A percentile compares a stretch with the other conserved stretches of the same genome.
Conservation (phyloP, 1,140 invertebrate genomes). For the Linepithema humile region DNA sequence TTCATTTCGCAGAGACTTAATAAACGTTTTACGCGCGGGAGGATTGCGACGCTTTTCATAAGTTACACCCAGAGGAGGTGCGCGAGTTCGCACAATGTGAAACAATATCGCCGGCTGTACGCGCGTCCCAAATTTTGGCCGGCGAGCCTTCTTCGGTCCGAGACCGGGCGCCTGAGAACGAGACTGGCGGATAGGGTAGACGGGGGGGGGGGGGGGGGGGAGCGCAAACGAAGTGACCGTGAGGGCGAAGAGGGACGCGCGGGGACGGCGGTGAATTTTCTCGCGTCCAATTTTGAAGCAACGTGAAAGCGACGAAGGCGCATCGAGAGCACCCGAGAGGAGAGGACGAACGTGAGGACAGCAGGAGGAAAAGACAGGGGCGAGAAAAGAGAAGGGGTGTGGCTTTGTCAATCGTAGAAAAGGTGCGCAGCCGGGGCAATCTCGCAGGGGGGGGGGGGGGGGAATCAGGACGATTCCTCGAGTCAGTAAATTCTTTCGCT, state of each 20-base stretch:
- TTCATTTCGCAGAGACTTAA: slow-evolving; percentile 69
- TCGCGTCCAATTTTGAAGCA: slow-evolving; percentile 74
- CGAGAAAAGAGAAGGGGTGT: slow-evolving; percentile 41
- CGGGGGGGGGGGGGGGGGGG: background rate
- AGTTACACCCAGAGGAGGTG: slow-evolving; percentile 37
- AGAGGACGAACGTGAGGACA: slow-evolving; percentile 2
- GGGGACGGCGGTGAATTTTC: slow-evolving; percentile 58
- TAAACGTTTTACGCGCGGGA: slow-evolving; percentile 68
- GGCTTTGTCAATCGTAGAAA: slow-evolving; percentile 73
- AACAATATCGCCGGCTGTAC: slow-evolving; percentile 47
- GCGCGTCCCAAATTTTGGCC: slow-evolving; percentile 57
- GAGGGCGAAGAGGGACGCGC: background rate
- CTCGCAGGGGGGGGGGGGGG: slow-evolving; percentile 71
- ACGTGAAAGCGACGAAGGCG: slow-evolving; percentile 41
- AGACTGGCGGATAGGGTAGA: background rate
- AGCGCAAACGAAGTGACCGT: slow-evolving; percentile 24
- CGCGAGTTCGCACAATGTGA: slow-evolving; percentile 38
- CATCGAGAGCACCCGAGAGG: slow-evolving; percentile 46
- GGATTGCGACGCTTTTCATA: slow-evolving; percentile 59
- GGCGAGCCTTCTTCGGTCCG: background rate
- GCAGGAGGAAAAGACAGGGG: background rate
- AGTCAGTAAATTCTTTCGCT: slow-evolving; percentile 73
- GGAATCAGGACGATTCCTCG: slow-evolving; percentile 75
- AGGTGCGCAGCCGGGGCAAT: slow-evolving; percentile 70
- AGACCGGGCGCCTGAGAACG: background rate